Percentiles rank a stretch among this genome's conserved stretches.
phyloP scores from a whole-genome alignment of 2,888 invertebrate species.

The Acanthosepion esculentum region DNA sequence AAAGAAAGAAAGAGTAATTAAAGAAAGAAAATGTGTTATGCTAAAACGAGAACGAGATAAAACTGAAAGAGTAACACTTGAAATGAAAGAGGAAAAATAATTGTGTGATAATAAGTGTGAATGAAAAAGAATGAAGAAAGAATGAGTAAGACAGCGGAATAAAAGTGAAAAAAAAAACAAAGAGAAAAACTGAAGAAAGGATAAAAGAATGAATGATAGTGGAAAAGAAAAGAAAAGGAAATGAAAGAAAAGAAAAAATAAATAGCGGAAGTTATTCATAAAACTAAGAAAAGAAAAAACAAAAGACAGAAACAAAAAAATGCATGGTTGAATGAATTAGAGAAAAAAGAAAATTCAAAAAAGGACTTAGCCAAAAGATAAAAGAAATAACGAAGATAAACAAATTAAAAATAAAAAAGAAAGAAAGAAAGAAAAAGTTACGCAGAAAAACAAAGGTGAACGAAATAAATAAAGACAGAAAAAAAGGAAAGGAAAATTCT shows the following conservation, averaged over 20 bases:
- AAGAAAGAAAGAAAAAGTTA: background rate
- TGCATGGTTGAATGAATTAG: too few species aligned
- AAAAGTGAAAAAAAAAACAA: background rate
- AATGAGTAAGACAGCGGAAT: background rate
- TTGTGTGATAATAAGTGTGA: too few species aligned
- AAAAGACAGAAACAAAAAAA: too few species aligned
- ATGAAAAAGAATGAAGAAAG: background rate
- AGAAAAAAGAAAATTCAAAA: too few species aligned
- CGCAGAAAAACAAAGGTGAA: background rate
- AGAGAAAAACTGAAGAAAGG: background rate
- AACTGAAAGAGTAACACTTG: background rate
- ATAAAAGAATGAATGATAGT: background rate
- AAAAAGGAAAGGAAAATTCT: background rate
- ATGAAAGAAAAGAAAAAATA: background rate
- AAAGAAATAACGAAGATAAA: too few species aligned
- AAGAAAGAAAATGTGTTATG: background rate
- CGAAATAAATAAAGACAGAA: background rate
- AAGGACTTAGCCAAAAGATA: too few species aligned
- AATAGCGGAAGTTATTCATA: too few species aligned
- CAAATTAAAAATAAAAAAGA: background rate
- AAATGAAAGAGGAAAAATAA: background rate
- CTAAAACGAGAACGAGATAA: background rate
- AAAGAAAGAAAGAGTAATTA: background rate
- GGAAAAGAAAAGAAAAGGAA: too few species aligned
- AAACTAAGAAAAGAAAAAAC: too few species aligned